phyloP scores from a whole-genome alignment of 1,140 invertebrate species.

The Thereuonema tuberculata region DNA sequence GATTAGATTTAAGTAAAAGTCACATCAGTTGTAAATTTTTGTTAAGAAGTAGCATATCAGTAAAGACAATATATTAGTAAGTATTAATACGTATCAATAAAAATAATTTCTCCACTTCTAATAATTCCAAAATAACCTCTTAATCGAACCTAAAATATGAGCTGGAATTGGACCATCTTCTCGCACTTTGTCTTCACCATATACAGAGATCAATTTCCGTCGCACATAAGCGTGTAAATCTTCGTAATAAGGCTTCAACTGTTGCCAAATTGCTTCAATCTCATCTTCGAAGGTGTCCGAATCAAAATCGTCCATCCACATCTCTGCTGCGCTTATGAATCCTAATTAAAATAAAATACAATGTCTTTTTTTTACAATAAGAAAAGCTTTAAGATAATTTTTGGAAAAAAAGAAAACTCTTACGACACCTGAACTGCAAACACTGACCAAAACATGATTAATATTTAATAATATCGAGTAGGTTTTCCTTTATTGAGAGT shows the following conservation, averaged over 20 bases:
- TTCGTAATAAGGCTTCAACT: conserved; percentile 34
- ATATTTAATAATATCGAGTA: no score
- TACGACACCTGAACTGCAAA: no score
- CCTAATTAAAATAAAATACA: conserved; percentile 35
- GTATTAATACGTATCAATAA: background rate
- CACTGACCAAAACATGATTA: no score
- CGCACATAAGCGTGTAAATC: conserved; percentile 39
- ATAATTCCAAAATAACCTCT: conserved; percentile 2
- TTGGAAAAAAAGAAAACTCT: background rate
- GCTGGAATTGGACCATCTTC: conserved; percentile 30
- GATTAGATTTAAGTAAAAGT: no score
- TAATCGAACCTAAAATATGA: conserved; percentile 28
- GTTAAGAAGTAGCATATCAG: conserved; percentile 74
- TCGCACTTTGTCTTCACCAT: conserved; percentile 26
- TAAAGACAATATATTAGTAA: conserved; percentile 35
- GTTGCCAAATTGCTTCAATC: conserved; percentile 27
- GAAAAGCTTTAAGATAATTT: no score
- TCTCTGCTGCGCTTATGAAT: conserved; percentile 56
- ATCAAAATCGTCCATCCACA: conserved; percentile 31
- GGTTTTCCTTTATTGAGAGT: no score
- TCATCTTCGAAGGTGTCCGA: conserved; percentile 22
- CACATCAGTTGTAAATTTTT: no score
- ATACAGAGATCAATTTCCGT: conserved; percentile 27
- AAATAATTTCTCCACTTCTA: conserved; percentile 15
- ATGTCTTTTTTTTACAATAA: no score